Evolutionary conservation across 2,113 vertebrate genomes (phyloP), one percentile per base, ranked within the genome.

Genomic region (Hippocampus comes): DNA sequence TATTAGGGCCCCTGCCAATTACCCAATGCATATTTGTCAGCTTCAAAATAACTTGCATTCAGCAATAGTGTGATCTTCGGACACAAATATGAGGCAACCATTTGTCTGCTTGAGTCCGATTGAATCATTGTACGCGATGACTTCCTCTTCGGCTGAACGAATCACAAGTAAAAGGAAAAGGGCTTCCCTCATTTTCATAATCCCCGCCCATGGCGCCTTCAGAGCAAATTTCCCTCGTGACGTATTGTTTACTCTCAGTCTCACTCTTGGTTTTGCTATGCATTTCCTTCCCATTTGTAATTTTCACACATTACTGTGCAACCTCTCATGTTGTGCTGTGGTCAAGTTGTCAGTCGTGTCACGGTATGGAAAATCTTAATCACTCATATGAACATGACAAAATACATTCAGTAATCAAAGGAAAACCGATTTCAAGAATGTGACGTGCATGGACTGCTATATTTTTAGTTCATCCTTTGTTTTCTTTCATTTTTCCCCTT

Each of bases 111-210:
- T 20, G 34, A 42, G 38, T 64, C 2, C 5, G 30, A 18, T 5
- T 51, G 2, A 49, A 67, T 51, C 65, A 41, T n/a, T 21, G 34
- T 21, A 21, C 20, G 1, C 9, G 3, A 25, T 17, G 20, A 79
- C 70, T 86, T 86, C 76, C 82, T 78, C 43, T 72, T 23, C 0
- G 21, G 41, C 21, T 10, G 43, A 18, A 66, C 12, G 2, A 1
- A 5, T 66, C 42, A 63, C 60, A 8, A 17, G 64, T 48, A n/a
- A 9, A 5, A 27, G 30, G 11, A 76, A 23, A 83, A 88, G 85
- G 87, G 82, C 76, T 82, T 89, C 84, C 87, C 86, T 89, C 78
- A 57, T 72, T 84, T 77, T 74, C 74, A 71, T 53, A 74, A 79
- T 65, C 57, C 11, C 23, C 43, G 41, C 51, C 70, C 8, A 14